phyloP scores from a whole-genome alignment of 1,140 invertebrate genomes.

The Calephelis virginiensis region DNA sequence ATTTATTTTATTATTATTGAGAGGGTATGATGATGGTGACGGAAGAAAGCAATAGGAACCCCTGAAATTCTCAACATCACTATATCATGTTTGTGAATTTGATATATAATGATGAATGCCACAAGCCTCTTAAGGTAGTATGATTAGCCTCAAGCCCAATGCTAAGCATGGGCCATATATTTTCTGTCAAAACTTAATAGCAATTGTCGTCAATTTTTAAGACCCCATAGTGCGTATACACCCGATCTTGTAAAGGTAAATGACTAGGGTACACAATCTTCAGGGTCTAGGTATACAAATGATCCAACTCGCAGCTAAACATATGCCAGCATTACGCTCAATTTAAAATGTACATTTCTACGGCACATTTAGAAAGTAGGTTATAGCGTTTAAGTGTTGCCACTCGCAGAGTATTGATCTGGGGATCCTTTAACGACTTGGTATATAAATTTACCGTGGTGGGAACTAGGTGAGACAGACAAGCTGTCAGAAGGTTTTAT shows the following conservation, averaged over 20 bases:
- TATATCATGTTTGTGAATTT: too few relatives aligned
- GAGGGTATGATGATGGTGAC: too few relatives aligned
- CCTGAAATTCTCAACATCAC: too few relatives aligned
- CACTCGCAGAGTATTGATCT: conserved; percentile 22
- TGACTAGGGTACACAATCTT: neutral
- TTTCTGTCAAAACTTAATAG: too few relatives aligned
- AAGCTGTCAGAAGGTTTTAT: conserved; percentile 7
- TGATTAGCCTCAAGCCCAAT: too few relatives aligned
- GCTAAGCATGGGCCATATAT: too few relatives aligned
- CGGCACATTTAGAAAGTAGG: conserved; percentile 25
- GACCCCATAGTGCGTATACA: neutral
- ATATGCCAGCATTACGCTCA: conserved; percentile 1
- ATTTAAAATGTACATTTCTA: conserved; percentile 17
- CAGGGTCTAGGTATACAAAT: conserved; percentile 13
- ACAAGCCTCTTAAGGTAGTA: too few relatives aligned
- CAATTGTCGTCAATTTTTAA: too few relatives aligned
- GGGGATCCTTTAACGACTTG: conserved; percentile 16
- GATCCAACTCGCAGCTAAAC: neutral
- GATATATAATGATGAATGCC: too few relatives aligned
- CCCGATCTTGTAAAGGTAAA: conserved; percentile 1
- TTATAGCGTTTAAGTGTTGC: conserved; percentile 25
- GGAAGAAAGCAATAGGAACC: too few relatives aligned
- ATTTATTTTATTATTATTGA: too few relatives aligned
- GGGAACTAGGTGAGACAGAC: conserved; percentile 4
- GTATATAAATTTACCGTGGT: conserved; percentile 3